phyloP scores from a whole-genome alignment of 2,113 vertebrate genomes.

The Neopipo cinnamomea region DNA sequence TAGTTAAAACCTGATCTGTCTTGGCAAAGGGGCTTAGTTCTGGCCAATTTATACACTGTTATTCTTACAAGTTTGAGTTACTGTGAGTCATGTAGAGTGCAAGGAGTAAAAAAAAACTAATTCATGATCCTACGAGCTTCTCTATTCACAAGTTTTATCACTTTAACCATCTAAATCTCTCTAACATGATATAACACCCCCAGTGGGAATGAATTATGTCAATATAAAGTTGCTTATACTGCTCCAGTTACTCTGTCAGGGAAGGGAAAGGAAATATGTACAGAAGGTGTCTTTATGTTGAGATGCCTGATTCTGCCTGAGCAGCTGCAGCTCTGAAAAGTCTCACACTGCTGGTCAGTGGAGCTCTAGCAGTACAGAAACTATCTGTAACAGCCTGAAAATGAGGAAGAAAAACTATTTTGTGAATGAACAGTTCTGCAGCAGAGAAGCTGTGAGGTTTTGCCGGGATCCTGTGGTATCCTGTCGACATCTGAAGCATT shows the following conservation, averaged over 20 bases:
- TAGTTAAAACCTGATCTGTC: constrained; percentile 9
- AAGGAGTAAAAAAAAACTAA: constrained; percentile 37
- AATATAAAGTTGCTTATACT: neutral
- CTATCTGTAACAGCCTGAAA: neutral
- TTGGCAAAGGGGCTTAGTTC: neutral
- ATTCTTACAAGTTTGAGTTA: constrained; percentile 33
- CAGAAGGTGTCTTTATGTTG: neutral
- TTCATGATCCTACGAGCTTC: constrained; percentile 20
- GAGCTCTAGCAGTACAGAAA: neutral
- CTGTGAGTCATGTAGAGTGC: constrained; percentile 22
- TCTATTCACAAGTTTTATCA: constrained; percentile 24
- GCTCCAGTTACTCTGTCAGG: neutral
- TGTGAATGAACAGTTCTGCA: neutral
- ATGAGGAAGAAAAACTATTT: neutral
- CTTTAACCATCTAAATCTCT: constrained; percentile 46
- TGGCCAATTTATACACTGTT: constrained; percentile 29
- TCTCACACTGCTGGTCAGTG: neutral
- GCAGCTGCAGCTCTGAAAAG: neutral
- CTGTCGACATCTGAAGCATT: neutral
- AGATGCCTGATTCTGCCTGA: neutral
- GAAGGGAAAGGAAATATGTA: neutral
- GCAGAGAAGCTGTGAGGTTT: neutral
- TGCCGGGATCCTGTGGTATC: neutral
- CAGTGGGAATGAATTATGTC: constrained; percentile 25
- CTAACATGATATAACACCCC: constrained; percentile 43